Conservation (phyloP, 2,113 vertebrate genomes). For the Stegastes partitus region DNA sequence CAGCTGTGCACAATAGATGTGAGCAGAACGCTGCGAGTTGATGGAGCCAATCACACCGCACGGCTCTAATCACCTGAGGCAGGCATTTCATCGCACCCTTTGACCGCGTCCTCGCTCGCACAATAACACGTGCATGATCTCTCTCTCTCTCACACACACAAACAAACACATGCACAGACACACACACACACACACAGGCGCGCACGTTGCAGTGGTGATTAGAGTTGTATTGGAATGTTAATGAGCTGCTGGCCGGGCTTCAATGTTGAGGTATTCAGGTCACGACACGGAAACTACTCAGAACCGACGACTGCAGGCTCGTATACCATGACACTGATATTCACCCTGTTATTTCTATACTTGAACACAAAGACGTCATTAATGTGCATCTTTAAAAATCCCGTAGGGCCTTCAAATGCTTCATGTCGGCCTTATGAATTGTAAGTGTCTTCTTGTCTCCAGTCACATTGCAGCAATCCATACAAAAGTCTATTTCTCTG, state of each 20-base stretch:
- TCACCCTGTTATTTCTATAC: slow-evolving; percentile 22
- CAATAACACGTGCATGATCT: slow-evolving; percentile 51
- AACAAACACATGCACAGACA: slow-evolving; percentile 22
- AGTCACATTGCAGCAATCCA: no score
- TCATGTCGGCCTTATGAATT: no score
- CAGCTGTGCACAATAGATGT: slow-evolving; percentile 56
- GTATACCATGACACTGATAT: slow-evolving; percentile 37
- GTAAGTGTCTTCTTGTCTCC: no score
- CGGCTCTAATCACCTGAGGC: slow-evolving; percentile 54
- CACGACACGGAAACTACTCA: slow-evolving; percentile 70
- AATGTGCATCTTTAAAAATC: not conserved
- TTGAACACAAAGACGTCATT: slow-evolving; percentile 11
- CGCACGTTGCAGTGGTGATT: slow-evolving; percentile 59
- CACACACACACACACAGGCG: slow-evolving; percentile 7
- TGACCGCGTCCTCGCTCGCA: slow-evolving; percentile 13
- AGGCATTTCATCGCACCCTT: slow-evolving; percentile 52
- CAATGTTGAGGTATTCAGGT: slow-evolving; percentile 78
- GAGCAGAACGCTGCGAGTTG: not conserved
- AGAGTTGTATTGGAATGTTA: slow-evolving; percentile 79
- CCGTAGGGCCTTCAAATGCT: not conserved
- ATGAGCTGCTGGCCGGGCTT: slow-evolving; percentile 71
- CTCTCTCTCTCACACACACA: slow-evolving; percentile 1
- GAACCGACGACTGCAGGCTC: slow-evolving; percentile 28
- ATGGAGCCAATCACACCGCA: slow-evolving; percentile 31
- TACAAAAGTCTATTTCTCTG: no score